Evolutionary conservation across 2,888 invertebrate species (phyloP).

Genomic region (Dicyrtoma fusca): DNA sequence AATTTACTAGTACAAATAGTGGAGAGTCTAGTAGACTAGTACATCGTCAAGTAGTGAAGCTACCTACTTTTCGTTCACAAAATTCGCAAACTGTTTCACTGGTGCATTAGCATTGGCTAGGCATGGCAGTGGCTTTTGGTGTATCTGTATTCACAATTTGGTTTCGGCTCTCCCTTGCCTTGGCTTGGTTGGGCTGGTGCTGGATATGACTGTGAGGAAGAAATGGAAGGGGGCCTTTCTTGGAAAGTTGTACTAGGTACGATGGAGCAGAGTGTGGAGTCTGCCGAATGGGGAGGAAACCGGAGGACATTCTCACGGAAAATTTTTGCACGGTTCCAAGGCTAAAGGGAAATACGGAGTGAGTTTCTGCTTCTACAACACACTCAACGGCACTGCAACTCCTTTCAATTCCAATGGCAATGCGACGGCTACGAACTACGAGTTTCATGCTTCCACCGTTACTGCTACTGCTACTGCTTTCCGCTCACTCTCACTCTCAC

Average conservation of each 20-base stretch:
- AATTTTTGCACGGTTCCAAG: constrained; percentile 23
- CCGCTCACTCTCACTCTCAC: neutral
- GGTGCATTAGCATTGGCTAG: neutral
- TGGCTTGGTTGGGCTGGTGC: neutral
- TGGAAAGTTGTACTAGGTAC: neutral
- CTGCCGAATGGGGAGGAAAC: constrained; percentile 32
- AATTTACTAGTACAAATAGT: too few species aligned
- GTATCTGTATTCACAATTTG: neutral
- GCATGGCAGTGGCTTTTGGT: neutral
- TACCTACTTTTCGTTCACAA: too few species aligned
- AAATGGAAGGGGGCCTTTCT: constrained; percentile 18
- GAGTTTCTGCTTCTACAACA: neutral
- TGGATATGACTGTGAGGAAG: constrained; percentile 10
- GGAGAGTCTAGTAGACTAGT: too few species aligned
- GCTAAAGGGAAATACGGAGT: neutral
- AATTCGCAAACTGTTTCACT: too few species aligned
- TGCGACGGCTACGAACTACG: too few species aligned
- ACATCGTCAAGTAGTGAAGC: too few species aligned
- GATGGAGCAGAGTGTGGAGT: neutral
- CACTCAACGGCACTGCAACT: neutral
- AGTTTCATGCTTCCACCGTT: too few species aligned
- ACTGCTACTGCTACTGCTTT: too few species aligned
- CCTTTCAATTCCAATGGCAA: neutral
- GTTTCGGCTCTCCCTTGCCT: constrained; percentile 5
- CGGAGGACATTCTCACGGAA: constrained; percentile 28